Base-by-base conservation (phyloP, 2,797 vertebrate genomes). In the Clarias platycephalus region DNA sequence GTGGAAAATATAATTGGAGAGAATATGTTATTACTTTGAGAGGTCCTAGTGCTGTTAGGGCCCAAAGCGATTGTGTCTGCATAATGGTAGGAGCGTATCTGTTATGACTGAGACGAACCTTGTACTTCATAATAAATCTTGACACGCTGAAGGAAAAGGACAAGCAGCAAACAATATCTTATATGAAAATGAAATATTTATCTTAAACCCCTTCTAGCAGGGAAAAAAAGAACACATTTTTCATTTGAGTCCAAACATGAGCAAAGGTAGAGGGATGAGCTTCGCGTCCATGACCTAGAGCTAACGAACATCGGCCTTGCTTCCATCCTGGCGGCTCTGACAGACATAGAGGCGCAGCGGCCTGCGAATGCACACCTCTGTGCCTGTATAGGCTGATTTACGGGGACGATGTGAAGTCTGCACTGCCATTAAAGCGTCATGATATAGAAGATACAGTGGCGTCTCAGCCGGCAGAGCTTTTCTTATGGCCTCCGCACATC, bases 1-100 rank as follows among this genome's bases (percentile, higher is more conserved):
- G 81, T 83, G 18, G 49, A 71, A 71, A 64, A 66, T 86, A 62
- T 86, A 86, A 86, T 83, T 86, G 81, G 75, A 63, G 81, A 57
- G 58, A 75, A 83, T 66, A 31, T 83, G 75, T 83, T 77, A 86
- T 83, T 82, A 83, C 81, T 83, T 44, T 55, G 60, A 79, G 76
- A n/a, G 67, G 66, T 3, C 80, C 20, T 24, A 49, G 28, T 70
- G 64, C 44, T 82, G 74, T 71, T 44, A 26, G 64, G 8, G 58
- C 85, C 76, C 34, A 55, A 66, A 82, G 85, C 75, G 22, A 55
- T 40, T 68, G 31, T 28, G 58, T 79, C 66, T 68, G 66, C 44
- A 15, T 77, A 79, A 72, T 72, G 66, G 67, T 18, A 37, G 15
- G 67, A 57, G 40, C 0, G 18, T 77, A 66, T 83, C 85, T 57